Evolutionary conservation across 2,113 vertebrate species (phyloP).

Genomic region (Cathartes aura): DNA sequence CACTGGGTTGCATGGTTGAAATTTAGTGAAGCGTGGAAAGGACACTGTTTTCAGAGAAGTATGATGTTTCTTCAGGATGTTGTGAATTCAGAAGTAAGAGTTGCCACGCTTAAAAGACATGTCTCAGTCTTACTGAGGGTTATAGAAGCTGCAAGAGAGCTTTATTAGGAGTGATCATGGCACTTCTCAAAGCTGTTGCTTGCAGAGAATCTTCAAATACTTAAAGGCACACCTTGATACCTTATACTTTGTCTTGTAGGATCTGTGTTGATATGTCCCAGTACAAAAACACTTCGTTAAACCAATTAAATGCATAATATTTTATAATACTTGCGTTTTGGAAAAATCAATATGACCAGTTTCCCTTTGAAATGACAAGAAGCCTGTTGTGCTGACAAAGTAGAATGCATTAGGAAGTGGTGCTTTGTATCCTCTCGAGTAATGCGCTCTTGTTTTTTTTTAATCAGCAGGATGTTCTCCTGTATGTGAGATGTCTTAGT

Average conservation of each 20-base stretch:
- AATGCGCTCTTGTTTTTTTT: conserved; percentile 7
- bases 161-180: background rate
- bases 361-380: conserved; percentile 5
- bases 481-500: background rate
- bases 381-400: conserved; percentile 23
- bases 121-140: background rate
- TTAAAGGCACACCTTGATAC: background rate
- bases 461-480: conserved; percentile 23
- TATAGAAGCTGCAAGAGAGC: background rate
- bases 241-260: background rate
- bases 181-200: background rate
- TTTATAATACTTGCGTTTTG: conserved; percentile 22
- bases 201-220: background rate
- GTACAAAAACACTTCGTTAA: conserved; percentile 23
- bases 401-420: background rate
- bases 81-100: background rate
- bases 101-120: background rate
- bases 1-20: background rate
- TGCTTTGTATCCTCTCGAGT: conserved; percentile 19
- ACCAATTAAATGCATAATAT: conserved; percentile 25
- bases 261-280: background rate
- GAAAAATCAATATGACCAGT: conserved; percentile 10
- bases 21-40: background rate
- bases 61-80: background rate
- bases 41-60: background rate